Percentiles rank a stretch among this genome's conserved stretches.
These are phyloP conservation scores for Diachasma alloeum DNA, from an alignment of 1,140 invertebrate genomes.

Conservation along the genomic window DNA sequence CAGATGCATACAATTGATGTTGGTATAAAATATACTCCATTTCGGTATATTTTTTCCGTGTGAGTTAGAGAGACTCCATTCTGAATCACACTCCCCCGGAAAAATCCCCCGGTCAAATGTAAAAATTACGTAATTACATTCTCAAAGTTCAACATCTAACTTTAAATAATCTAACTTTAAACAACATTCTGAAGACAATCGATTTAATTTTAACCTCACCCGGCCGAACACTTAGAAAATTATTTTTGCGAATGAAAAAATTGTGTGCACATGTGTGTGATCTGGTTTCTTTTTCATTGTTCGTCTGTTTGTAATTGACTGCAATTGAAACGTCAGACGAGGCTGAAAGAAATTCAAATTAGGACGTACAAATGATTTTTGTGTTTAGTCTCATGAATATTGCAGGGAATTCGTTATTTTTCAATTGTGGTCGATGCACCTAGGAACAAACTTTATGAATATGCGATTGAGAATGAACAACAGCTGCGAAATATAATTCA, in stretches of 20 bases:
- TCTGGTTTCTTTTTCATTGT: neutral
- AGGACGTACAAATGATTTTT: neutral
- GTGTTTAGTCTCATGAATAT: neutral
- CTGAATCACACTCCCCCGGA: too few species aligned
- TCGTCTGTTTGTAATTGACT: neutral
- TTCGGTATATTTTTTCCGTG: too few species aligned
- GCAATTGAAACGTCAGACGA: neutral
- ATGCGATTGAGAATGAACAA: neutral
- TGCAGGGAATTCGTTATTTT: neutral
- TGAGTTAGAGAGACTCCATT: too few species aligned
- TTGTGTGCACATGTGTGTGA: neutral
- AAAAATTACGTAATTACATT: neutral
- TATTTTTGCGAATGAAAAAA: neutral
- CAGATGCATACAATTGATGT: too few species aligned
- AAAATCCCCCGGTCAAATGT: too few species aligned
- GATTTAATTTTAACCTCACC: neutral
- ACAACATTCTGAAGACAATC: neutral
- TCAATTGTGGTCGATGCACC: neutral
- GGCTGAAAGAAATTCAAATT: neutral
- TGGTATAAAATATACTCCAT: too few species aligned
- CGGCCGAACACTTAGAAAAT: neutral
- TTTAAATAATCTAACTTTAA: too few species aligned
- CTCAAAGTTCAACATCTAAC: neutral
- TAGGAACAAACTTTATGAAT: neutral
- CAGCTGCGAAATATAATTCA: neutral